phyloP scores from a whole-genome alignment of 2,797 vertebrate species.

The Eutrigla gurnardus region DNA sequence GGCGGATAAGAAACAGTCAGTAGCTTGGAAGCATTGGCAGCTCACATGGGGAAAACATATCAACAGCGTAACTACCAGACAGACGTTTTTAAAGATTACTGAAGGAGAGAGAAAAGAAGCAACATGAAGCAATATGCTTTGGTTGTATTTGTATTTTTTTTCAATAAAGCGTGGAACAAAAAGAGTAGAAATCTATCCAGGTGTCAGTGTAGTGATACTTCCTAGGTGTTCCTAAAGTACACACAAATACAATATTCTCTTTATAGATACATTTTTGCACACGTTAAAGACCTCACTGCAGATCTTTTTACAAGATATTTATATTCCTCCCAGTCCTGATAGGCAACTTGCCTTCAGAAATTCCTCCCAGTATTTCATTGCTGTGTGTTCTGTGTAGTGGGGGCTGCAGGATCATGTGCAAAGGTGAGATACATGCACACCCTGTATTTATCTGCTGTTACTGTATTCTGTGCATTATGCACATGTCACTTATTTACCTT shows the following conservation, averaged over 20 bases:
- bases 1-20: too few species aligned
- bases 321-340: too few species aligned
- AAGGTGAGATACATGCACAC: background rate
- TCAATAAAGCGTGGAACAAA: background rate
- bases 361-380: too few species aligned
- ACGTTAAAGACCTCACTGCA: background rate
- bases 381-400: too few species aligned
- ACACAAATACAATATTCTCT: too few species aligned
- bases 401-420: background rate
- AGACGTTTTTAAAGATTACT: background rate
- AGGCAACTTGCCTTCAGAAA: too few species aligned
- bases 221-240: too few species aligned
- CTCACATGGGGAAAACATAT: too few species aligned
- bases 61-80: background rate
- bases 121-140: too few species aligned
- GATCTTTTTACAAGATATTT: too few species aligned
- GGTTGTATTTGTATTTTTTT: background rate
- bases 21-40: too few species aligned
- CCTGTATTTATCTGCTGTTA: background rate
- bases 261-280: background rate
- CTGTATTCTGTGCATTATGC: background rate
- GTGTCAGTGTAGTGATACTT: background rate
- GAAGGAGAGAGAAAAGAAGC: background rate
- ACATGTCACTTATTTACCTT: constrained; percentile 74
- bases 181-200: too few species aligned